Conservation (phyloP, 37 sponge, comb jelly and placozoan species). For the Spongilla lacustris region DNA sequence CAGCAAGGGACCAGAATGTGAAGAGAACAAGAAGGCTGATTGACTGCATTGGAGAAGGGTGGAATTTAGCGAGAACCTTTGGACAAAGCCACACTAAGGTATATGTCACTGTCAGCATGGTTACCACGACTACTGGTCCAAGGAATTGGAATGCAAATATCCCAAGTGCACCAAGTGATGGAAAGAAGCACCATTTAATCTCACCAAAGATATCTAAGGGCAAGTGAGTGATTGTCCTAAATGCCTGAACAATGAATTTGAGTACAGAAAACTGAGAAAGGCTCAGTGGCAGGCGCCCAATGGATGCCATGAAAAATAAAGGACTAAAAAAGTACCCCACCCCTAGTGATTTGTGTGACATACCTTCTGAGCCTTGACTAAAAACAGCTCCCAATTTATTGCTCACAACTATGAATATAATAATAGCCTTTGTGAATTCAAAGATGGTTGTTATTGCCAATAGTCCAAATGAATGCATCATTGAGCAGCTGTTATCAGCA, state of each 20-base stretch:
- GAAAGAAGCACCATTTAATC: constrained; percentile 7
- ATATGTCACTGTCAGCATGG: not conserved
- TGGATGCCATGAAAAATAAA: constrained; percentile 10
- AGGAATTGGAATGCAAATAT: not conserved
- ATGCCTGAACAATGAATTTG: not conserved
- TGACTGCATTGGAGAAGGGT: constrained; percentile 5
- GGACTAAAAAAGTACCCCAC: constrained; percentile 19
- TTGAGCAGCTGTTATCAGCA: not conserved
- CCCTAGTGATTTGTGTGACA: not conserved
- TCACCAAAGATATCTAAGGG: constrained; percentile 9
- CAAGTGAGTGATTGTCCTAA: constrained; percentile 1
- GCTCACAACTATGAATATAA: not conserved
- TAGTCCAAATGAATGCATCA: not conserved
- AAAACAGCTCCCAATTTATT: not conserved
- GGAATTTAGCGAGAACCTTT: not conserved
- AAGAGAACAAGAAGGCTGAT: constrained; percentile 14
- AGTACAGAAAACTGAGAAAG: not conserved
- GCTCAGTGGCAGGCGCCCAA: not conserved
- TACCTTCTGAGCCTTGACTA: not conserved
- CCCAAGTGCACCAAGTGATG: not conserved
- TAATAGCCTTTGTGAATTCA: not conserved
- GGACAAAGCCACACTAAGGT: not conserved
- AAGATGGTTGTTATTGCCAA: not conserved
- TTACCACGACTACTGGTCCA: not conserved
- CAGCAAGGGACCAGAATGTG: constrained; percentile 24